A percentile compares a stretch with the other conserved stretches of the same genome.
Evolutionary conservation across 2,888 invertebrate genomes (phyloP).

Genomic region (Andrena dorsata): DNA sequence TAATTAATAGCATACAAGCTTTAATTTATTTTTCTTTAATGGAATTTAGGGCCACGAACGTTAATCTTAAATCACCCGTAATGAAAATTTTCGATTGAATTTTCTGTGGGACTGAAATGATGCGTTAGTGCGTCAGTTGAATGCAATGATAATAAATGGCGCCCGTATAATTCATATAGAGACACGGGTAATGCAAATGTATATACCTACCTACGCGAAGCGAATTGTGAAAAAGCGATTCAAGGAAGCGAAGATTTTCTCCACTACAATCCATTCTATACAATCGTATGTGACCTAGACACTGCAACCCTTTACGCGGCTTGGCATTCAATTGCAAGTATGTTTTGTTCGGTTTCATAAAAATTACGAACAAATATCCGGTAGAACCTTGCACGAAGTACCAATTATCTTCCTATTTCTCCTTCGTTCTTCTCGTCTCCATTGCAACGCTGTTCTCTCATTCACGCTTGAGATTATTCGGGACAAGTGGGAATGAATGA

Average conservation of each 20-base stretch:
- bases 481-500: neutral
- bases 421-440: neutral
- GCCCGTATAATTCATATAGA: conserved; percentile 12
- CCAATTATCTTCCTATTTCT: conserved; percentile 51
- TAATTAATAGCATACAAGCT: neutral
- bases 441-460: neutral
- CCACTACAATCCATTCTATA: conserved; percentile 39
- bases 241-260: conserved; percentile 64
- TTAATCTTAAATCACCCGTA: neutral
- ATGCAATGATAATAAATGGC: conserved; percentile 34
- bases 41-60: neutral
- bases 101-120: neutral
- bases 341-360: conserved; percentile 58
- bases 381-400: conserved; percentile 50
- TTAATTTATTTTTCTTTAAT: neutral
- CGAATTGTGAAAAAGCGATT: conserved; percentile 44
- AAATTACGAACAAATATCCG: conserved; percentile 55
- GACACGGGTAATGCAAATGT: conserved; percentile 12
- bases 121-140: neutral
- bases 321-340: conserved; percentile 18
- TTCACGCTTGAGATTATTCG: neutral
- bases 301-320: conserved; percentile 66
- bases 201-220: neutral
- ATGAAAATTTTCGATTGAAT: neutral
- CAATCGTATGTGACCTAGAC: conserved; percentile 69